Base-by-base conservation (phyloP, 2,113 vertebrate species). In the Paratilapia polleni region DNA sequence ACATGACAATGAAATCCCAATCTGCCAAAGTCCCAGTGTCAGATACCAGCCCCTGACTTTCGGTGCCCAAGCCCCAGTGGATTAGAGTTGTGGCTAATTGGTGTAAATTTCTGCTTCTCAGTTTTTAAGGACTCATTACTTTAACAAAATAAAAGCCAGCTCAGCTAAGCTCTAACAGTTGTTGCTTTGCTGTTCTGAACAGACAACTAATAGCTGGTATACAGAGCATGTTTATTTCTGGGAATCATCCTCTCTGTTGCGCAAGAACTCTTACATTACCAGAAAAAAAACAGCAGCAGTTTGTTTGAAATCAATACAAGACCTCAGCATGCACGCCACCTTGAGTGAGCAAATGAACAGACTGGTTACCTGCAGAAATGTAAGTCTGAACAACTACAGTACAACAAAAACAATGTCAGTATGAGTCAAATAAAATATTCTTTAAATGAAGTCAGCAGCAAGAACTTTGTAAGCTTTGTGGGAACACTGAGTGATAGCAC, bases 261-360 rank as follows among this genome's bases (percentile, higher is more conserved):
- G 49, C 41, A 63, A 77, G 76, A 89, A 56, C 76, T 74, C 59
- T 85, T 82, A 80, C 5, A 6, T 87, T 83, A 80, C 62, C 82
- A 85, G 43, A 61, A 80, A 43, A 12, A 70, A 82, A 77, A 22
- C 84, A 80, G 62, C 84, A 80, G 80, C 70, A 77, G 78, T 20
- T 76, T 70, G 66, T 80, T 77, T 77, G 80, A 83, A 79, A 89
- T 85, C 68, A 66, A 78, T 62, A 81, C 54, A 49, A 54, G 64
- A 68, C 64, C 60, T 74, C 52, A 22, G 64, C 68, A 34, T 22
- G 28, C 59, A 36, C 4, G 59, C 54, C 63, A 66, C 68, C 14
- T 24, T 24, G 24, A 43, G 12, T 54, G 26, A 38, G 26, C 15
- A 62, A 58, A 86, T 43, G 6, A 81, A 80, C 58, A 54, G 34